These are phyloP conservation scores for Melopsittacus undulatus DNA, from an alignment of 2,797 vertebrate genomes.

Conservation along the genomic window DNA sequence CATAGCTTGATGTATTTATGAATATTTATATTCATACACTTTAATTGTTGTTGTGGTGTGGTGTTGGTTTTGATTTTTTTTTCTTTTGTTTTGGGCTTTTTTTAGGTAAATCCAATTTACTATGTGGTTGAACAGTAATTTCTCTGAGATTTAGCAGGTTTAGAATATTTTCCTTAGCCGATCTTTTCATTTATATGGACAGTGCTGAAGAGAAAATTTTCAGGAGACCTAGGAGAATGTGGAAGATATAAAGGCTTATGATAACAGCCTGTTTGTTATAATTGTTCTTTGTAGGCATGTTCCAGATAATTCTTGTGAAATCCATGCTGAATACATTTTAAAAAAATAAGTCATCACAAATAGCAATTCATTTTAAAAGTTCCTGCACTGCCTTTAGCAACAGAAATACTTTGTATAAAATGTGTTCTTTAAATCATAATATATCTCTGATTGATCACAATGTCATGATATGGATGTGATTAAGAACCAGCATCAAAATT, in stretches of 20 bases:
- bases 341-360: not conserved
- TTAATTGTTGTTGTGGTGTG: not conserved
- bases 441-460: not conserved
- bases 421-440: not conserved
- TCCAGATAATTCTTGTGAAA: not conserved
- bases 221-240: not conserved
- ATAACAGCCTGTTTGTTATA: not conserved
- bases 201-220: not conserved
- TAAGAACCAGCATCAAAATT: not conserved
- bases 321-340: not conserved
- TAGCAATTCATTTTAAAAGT: not conserved
- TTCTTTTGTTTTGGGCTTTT: not conserved
- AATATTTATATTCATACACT: not conserved
- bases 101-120: not conserved
- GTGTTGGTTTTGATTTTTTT: not conserved
- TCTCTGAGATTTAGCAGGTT: not conserved
- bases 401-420: not conserved
- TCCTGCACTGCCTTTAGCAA: not conserved
- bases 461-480: not conserved
- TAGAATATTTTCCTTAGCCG: not conserved
- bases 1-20: not conserved
- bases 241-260: accelerated
- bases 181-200: not conserved
- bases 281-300: not conserved
- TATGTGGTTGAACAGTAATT: not conserved